Base-by-base conservation (phyloP, 2,113 vertebrate genomes). In the Microtus ochrogaster region DNA sequence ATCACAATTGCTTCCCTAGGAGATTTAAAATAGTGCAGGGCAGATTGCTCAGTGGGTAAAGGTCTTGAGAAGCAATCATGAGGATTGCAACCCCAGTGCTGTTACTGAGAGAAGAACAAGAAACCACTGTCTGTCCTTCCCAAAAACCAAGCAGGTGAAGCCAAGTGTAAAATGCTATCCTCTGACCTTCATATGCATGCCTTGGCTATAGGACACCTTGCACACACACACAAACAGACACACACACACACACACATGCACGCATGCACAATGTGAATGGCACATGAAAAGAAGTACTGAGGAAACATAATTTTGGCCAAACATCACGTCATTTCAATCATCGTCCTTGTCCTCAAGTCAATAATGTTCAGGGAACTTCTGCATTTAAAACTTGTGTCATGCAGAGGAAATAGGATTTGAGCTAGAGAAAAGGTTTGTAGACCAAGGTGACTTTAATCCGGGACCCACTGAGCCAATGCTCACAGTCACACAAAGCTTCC, bases 181-280 rank as follows among this genome's bases (percentile, higher is more conserved):
- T 41, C 13, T 83, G n/a, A 41, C 36, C n/a, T 83, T 36, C 12
- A 17, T 83, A 28, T 61, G 55, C 26, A 44, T 84, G 39, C 26
- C 3, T 65, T 63, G 55, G n/a, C 55, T 61, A 28, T 28, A 61
- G 55, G 1, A 28, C 0, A 0, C 11, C 2, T 1, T 1, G 8
- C 26, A 17, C 13, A 41, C 36, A 65, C 58, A 52, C 26, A 17
- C 74, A 44, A 11, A 44, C 73, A 76, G 4, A 47, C 77, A 79
- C 7, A 52, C 77, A 36, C 47, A 55, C 33, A 77, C 5, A 47
- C 58, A 21, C 55, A 58, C 77, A 52, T 7, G 49, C 77, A 79
- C 30, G 22, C 33, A 47, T 14, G 10, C 24, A 30, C 74, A 65
- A 65, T 26, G 2, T 65, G 26, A 65, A 65, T 65, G 63, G 10